phyloP scores from a whole-genome alignment of 2,888 invertebrate species.

The Tetragnatha montana region DNA sequence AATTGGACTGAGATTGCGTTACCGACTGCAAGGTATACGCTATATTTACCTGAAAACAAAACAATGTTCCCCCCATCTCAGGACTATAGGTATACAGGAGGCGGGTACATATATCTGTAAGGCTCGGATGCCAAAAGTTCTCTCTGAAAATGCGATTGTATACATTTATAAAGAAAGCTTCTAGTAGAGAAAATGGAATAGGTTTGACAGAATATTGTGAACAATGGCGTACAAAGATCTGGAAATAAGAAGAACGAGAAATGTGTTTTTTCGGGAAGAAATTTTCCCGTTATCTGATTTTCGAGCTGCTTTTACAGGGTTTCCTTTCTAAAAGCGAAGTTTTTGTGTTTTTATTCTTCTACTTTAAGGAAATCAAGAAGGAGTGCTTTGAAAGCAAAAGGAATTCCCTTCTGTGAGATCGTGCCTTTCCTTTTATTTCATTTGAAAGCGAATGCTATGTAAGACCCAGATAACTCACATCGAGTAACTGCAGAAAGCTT shows the following conservation, averaged over 20 bases:
- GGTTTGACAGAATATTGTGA: conserved; percentile 59
- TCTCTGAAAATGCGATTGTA: conserved; percentile 33
- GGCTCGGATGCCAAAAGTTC: conserved; percentile 11
- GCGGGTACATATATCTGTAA: conserved; percentile 15
- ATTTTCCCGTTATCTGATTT: conserved; percentile 61
- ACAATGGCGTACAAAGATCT: conserved; percentile 41
- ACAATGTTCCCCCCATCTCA: conserved; percentile 38
- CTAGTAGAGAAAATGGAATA: conserved; percentile 61
- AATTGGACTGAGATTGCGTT: conserved; percentile 68
- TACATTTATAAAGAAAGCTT: conserved; percentile 54
- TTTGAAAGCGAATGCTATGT: conserved; percentile 45
- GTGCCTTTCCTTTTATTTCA: conserved; percentile 54
- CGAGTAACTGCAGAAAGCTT: not conserved
- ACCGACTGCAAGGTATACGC: conserved; percentile 65
- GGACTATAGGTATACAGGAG: conserved; percentile 30
- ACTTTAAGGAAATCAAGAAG: conserved; percentile 53
- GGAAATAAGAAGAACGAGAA: conserved; percentile 25
- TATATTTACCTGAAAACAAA: conserved; percentile 61
- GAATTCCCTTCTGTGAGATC: conserved; percentile 38
- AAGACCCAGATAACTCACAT: not conserved
- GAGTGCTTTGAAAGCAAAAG: conserved; percentile 50
- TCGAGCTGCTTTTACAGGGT: conserved; percentile 67
- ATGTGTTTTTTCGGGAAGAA: conserved; percentile 27
- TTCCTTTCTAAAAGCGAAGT: conserved; percentile 59
- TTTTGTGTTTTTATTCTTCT: conserved; percentile 31